Evolutionary conservation across 2,888 invertebrate genomes (phyloP).

Genomic region (Rhynchonema sp.): DNA sequence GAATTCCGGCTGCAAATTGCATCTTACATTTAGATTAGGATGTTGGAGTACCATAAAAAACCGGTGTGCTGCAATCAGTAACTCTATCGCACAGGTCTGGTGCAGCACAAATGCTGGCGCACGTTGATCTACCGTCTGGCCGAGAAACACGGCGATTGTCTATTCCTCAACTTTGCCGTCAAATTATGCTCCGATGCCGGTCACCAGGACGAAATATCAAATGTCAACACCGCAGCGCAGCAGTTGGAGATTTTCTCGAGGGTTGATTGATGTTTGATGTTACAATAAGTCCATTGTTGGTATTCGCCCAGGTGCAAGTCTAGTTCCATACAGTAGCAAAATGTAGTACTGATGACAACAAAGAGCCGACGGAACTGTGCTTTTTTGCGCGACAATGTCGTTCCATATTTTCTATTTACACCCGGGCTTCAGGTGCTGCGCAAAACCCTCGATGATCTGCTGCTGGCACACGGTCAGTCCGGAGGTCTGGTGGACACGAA

Average conservation of each 20-base stretch:
- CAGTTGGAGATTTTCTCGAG: slow-evolving; percentile 97
- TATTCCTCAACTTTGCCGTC: slow-evolving; percentile 94
- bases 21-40: no score
- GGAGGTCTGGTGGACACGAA: neutral
- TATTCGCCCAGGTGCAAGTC: no score
- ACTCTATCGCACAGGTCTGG: slow-evolving; percentile 93
- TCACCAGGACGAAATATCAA: slow-evolving; percentile 95
- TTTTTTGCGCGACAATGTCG: neutral
- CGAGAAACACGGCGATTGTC: slow-evolving; percentile 91
- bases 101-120: slow-evolving; percentile 90
- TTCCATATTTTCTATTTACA: no score
- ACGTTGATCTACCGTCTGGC: slow-evolving; percentile 83
- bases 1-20: no score
- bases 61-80: no score
- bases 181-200: slow-evolving; percentile 98
- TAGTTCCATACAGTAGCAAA: no score
- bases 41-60: no score
- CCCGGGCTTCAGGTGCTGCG: neutral
- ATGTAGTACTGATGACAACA: neutral
- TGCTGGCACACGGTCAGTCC: neutral
- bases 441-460: neutral
- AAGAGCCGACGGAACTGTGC: neutral
- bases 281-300: slow-evolving; percentile 27
- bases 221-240: slow-evolving; percentile 87
- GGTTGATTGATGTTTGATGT: slow-evolving; percentile 44